Conservation (phyloP, 92 coral and sea anemone genomes). For the Plumapathes pennacea region DNA sequence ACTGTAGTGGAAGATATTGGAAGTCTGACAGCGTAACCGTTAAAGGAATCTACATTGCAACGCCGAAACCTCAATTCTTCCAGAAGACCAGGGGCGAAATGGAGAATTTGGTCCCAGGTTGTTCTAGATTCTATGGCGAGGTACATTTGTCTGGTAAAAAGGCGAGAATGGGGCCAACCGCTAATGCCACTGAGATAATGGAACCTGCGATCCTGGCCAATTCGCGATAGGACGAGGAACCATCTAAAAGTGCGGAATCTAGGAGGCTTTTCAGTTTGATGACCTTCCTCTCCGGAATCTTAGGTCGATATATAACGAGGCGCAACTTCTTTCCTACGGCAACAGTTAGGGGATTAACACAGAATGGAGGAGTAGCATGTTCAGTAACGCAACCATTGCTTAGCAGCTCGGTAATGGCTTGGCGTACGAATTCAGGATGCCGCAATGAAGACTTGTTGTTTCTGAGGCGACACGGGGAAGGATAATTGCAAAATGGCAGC, state of each 20-base stretch:
- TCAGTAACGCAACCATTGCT: constrained; percentile 21
- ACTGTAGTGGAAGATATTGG: constrained; percentile 1
- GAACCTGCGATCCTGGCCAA: constrained; percentile 40
- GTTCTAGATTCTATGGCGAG: constrained; percentile 15
- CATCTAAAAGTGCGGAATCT: background rate
- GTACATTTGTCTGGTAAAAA: constrained; percentile 49
- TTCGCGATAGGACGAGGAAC: constrained; percentile 3
- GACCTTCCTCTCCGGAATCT: constrained; percentile 8
- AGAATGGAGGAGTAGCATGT: constrained; percentile 11
- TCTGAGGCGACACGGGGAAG: constrained; percentile 11
- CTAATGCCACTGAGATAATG: constrained; percentile 18
- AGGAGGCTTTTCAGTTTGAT: constrained; percentile 2
- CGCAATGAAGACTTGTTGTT: constrained; percentile 24
- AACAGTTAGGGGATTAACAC: constrained; percentile 55
- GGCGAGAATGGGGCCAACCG: constrained; percentile 42
- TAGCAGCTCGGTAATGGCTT: constrained; percentile 17
- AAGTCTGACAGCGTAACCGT: constrained; percentile 26
- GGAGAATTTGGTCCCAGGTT: no score
- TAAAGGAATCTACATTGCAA: constrained; percentile 15
- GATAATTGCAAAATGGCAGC: constrained; percentile 14
- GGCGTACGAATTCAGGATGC: constrained; percentile 13
- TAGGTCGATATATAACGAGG: no score
- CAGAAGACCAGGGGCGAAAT: constrained; percentile 8
- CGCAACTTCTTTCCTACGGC: constrained; percentile 48
- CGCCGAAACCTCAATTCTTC: constrained; percentile 52